Evolutionary conservation across 2,113 vertebrate genomes (phyloP), one percentile per base, ranked within the genome.

Genomic region (Thamnophis sirtalis): DNA sequence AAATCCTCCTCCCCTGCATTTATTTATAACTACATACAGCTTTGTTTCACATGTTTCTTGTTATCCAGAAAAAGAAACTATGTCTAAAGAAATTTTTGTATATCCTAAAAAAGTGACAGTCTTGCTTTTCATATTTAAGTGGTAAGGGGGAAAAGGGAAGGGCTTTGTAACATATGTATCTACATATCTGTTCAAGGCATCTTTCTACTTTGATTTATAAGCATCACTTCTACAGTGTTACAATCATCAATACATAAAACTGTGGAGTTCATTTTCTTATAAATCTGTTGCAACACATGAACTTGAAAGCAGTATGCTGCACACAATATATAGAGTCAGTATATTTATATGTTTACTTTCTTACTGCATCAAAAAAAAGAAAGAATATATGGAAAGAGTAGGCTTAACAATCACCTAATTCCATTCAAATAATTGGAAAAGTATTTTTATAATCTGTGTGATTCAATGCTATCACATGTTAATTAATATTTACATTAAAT

Each of bases 41-140:
- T 96, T 97, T 95, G 13, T 97, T 95, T 97, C 93, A 96, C 94
- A 96, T 96, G 96, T 97, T 97, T 96, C 96, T 96, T 96, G 95
- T 96, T 97, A 95, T 97, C 95, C 94, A 94, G 96, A 97, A 96
- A 96, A 97, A 96, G 95, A 95, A 96, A 95, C 96, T 97, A 92
- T 97, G 93, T 96, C 95, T 93, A 94, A 95, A 96, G 96, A 96
- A 95, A 97, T 97, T 97, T 97, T 97, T 92, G 88, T 92, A 96
- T 97, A 97, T 96, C 93, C 95, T 95, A 96, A 96, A 90, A 94
- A 92, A 97, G 91, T 94, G 95, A 95, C 96, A 94, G 94, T 92
- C 88, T 96, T 96, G 95, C 97, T 96, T 97, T 97, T 96, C 96
- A 93, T 96, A 97, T 96, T 96, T 96, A 97, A 1, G 24, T 96